Conservation (phyloP, 2,888 invertebrate species). For the Synergus itoensis region DNA sequence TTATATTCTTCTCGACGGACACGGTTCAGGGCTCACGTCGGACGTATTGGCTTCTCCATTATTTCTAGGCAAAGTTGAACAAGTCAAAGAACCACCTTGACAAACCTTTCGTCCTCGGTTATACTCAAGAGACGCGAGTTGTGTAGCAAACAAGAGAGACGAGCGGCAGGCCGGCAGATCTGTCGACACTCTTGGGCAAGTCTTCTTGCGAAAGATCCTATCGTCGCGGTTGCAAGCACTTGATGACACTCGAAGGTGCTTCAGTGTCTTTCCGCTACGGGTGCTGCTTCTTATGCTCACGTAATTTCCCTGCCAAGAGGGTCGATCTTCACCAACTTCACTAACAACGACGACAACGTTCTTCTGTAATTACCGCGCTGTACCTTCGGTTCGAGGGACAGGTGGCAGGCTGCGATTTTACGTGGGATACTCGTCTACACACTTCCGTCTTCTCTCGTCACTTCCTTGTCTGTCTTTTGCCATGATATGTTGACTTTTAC, state of each 20-base stretch:
- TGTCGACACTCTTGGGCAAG: slow-evolving; percentile 36
- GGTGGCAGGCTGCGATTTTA: slow-evolving; percentile 63
- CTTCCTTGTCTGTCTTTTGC: slow-evolving; percentile 4
- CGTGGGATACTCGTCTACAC: slow-evolving; percentile 47
- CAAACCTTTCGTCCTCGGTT: background rate
- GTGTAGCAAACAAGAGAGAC: slow-evolving; percentile 35
- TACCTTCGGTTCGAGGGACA: slow-evolving; percentile 62
- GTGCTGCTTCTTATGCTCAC: slow-evolving; percentile 46
- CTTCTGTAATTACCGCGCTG: slow-evolving; percentile 70
- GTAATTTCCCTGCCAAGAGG: slow-evolving; percentile 57
- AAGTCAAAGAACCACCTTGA: slow-evolving; percentile 16
- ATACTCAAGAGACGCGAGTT: slow-evolving; percentile 22
- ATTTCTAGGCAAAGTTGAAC: slow-evolving; percentile 2
- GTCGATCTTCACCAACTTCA: slow-evolving; percentile 50
- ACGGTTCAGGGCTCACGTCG: background rate
- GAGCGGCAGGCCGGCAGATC: slow-evolving; percentile 26
- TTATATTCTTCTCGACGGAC: background rate
- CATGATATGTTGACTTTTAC: slow-evolving; percentile 5
- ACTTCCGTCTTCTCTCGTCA: slow-evolving; percentile 27
- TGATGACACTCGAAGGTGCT: slow-evolving; percentile 55
- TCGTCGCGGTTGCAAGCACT: slow-evolving; percentile 49
- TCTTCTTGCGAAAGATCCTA: slow-evolving; percentile 50
- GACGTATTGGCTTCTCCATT: slow-evolving; percentile 3
- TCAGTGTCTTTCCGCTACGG: slow-evolving; percentile 50
- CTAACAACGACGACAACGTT: slow-evolving; percentile 57